Conservation (phyloP, 2,888 invertebrate genomes). For the Hydroisotoma schaefferi region DNA sequence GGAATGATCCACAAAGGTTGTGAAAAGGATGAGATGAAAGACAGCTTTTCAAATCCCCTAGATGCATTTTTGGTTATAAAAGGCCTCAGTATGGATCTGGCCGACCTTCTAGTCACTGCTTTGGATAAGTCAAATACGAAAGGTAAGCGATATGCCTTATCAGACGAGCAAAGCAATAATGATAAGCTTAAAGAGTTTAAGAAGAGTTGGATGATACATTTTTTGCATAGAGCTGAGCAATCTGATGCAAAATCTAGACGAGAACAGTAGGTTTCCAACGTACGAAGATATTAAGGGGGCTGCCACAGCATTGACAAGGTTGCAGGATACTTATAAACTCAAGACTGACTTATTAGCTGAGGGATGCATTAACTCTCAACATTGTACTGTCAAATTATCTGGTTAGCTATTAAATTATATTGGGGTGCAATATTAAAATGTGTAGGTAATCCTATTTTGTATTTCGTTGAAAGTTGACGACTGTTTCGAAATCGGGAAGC, state of each 20-base stretch:
- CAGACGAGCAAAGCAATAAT: no score
- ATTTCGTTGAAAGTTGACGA: slow-evolving; percentile 75
- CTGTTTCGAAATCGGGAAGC: slow-evolving; percentile 91
- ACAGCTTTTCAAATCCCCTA: slow-evolving; percentile 73
- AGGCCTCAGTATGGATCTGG: slow-evolving; percentile 87
- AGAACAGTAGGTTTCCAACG: slow-evolving; percentile 17
- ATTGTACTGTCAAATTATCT: slow-evolving; percentile 24
- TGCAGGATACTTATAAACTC: slow-evolving; percentile 33
- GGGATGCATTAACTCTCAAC: slow-evolving; percentile 24
- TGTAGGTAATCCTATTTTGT: no score
- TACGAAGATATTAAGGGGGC: slow-evolving; percentile 31
- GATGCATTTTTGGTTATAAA: slow-evolving; percentile 93
- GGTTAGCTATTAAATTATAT: slow-evolving; percentile 21
- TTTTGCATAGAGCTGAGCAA: slow-evolving; percentile 19
- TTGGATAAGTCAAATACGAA: slow-evolving; percentile 15
- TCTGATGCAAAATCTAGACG: slow-evolving; percentile 14
- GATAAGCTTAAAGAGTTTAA: no score
- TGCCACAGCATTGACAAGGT: slow-evolving; percentile 24
- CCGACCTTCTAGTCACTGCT: slow-evolving; percentile 56
- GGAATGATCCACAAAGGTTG: background rate
- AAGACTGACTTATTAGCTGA: slow-evolving; percentile 20
- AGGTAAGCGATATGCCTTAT: slow-evolving; percentile 12
- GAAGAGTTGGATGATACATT: no score
- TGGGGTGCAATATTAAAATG: no score
- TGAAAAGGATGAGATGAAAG: background rate